Conservation (phyloP, 2,888 invertebrate genomes). For the Synanthedon tipuliformis region DNA sequence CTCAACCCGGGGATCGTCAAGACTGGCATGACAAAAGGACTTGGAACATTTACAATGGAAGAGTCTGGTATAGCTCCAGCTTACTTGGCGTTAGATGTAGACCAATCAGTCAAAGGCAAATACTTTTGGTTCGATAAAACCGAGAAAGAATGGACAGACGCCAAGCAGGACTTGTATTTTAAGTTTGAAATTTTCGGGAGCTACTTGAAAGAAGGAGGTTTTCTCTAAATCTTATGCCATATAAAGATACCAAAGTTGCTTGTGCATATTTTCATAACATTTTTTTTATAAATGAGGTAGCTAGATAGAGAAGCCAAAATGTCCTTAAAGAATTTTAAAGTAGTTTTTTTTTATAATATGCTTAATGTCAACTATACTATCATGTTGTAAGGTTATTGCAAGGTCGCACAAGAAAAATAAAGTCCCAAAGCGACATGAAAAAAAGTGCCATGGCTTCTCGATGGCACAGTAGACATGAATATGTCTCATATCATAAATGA, state of each 20-base stretch:
- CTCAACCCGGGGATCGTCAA: slow-evolving; percentile 21
- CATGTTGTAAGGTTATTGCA: too few relatives aligned
- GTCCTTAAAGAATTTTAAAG: too few relatives aligned
- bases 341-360: too few relatives aligned
- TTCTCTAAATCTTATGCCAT: not conserved
- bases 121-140: slow-evolving; percentile 19
- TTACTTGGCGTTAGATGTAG: slow-evolving; percentile 17
- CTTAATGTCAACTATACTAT: too few relatives aligned
- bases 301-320: too few relatives aligned
- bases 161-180: slow-evolving; percentile 5
- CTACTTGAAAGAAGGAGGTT: not conserved
- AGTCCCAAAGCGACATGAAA: too few relatives aligned
- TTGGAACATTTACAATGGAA: slow-evolving; percentile 10
- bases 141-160: slow-evolving; percentile 15
- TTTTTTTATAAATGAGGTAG: too few relatives aligned
- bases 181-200: slow-evolving; percentile 1
- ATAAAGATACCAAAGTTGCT: not conserved
- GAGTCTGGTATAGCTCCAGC: slow-evolving; percentile 14
- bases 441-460: too few relatives aligned
- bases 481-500: too few relatives aligned
- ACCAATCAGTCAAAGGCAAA: slow-evolving; percentile 18
- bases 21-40: slow-evolving; percentile 17
- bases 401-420: too few relatives aligned
- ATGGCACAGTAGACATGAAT: too few relatives aligned
- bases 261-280: too few relatives aligned